These are phyloP conservation scores for Phylloscopus trochiloides DNA, from an alignment of 2,113 vertebrate species.

Conservation along the genomic window DNA sequence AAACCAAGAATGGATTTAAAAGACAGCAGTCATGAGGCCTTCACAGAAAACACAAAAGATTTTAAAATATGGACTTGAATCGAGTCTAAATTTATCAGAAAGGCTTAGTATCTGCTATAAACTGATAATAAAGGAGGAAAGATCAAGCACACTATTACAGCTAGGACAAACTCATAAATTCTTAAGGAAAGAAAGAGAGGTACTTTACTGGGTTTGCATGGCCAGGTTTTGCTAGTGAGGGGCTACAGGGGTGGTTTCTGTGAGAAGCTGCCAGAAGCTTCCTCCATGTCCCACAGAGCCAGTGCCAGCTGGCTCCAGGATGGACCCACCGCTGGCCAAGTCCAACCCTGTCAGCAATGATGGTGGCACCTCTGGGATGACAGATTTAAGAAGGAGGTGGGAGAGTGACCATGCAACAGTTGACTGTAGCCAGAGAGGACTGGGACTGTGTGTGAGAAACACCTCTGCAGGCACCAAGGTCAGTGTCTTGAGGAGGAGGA, in stretches of 20 bases:
- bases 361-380: too few species aligned
- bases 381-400: fast-evolving
- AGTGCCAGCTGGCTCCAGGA: neutral
- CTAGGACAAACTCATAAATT: neutral
- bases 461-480: neutral
- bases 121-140: neutral
- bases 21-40: neutral
- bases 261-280: neutral
- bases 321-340: fast-evolving
- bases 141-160: neutral
- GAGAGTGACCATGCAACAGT: too few species aligned
- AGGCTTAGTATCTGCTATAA: neutral
- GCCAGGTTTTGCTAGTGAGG: neutral
- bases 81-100: constrained; percentile 1
- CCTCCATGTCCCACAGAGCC: neutral
- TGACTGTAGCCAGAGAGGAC: neutral
- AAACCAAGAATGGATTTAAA: constrained; percentile 38
- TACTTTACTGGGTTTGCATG: neutral
- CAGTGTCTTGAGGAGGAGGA: neutral
- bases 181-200: neutral
- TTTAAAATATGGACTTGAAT: constrained; percentile 15
- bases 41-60: constrained; percentile 22
- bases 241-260: neutral
- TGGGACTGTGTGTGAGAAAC: neutral
- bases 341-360: neutral